Base-by-base conservation (phyloP, 1,140 invertebrate genomes). In the Drosophila gunungcola region DNA sequence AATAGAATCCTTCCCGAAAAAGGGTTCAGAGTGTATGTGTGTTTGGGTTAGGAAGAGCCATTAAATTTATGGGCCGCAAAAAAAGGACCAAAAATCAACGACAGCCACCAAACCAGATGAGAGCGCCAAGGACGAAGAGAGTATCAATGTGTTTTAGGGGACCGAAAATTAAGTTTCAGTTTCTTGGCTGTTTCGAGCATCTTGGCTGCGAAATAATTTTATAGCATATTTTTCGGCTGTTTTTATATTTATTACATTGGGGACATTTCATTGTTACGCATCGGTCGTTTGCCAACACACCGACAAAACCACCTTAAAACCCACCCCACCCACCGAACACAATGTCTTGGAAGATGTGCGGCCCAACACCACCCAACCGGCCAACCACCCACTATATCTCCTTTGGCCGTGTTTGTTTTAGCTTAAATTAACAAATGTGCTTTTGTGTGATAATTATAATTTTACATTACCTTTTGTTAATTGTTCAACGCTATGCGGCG, bases 381-480 rank as follows among this genome's bases (percentile, higher is more conserved):
- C n/a, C 10, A 21, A 9, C 54, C 27, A 16, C 51, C 34, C 13
- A 12, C 27, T 6, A 2, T 1, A 32, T 27, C 29, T 38, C 39
- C 45, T 48, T 69, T 42, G 63, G 64, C 60, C 46, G 46, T 86
- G 82, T 86, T 86, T 89, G 84, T 69, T 88, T 86, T 90, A 65
- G 88, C 82, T 91, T 91, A 91, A 91, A 91, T 91, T 91, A 91
- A 91, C 88, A 90, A 91, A 91, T 91, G 88, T 91, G 88, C 78
- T 86, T 90, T 86, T 90, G 82, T 91, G 88, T 88, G 88, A 91
- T 91, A 91, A 91, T 91, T 91, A 91, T 91, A 91, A 91, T 91
- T 91, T 91, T 90, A 91, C 88, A 91, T 91, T 91, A 91, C 88
- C 88, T 91, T 91, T 90, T 91, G 88, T 90, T 91, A 91, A 90